Conservation (phyloP, 2,113 vertebrate genomes). For the Caloenas nicobarica region DNA sequence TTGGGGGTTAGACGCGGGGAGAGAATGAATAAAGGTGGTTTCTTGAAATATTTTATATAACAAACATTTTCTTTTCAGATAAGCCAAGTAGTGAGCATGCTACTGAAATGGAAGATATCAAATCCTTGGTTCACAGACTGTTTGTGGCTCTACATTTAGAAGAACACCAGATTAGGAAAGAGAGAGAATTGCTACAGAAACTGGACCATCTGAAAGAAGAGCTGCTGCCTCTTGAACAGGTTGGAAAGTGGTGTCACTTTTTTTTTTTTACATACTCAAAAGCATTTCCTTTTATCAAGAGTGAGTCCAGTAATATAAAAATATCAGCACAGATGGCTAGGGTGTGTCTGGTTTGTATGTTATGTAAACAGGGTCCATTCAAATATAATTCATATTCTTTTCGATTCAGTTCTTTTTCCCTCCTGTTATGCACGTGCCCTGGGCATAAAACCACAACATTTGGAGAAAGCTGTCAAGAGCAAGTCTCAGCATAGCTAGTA, state of each 20-base stretch:
- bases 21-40: not conserved
- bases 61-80: slow-evolving; percentile 62
- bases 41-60: not conserved
- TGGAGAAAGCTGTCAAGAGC: not conserved
- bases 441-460: not conserved
- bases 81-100: slow-evolving; percentile 64
- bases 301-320: not conserved
- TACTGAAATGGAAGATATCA: slow-evolving; percentile 78
- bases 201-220: slow-evolving; percentile 84
- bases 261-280: not conserved
- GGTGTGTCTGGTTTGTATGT: not conserved
- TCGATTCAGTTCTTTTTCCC: not conserved
- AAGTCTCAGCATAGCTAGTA: not conserved
- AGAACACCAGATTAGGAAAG: slow-evolving; percentile 81
- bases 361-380: not conserved
- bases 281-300: not conserved
- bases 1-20: not conserved
- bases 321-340: not conserved
- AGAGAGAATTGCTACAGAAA: slow-evolving; percentile 81
- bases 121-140: slow-evolving; percentile 84
- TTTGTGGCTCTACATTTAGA: slow-evolving; percentile 83
- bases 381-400: not conserved
- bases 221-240: slow-evolving; percentile 88
- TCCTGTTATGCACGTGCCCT: not conserved
- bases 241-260: slow-evolving; percentile 19